Evolutionary conservation across 2,888 invertebrate species (phyloP).

Genomic region (Tetanocera ferruginea): DNA sequence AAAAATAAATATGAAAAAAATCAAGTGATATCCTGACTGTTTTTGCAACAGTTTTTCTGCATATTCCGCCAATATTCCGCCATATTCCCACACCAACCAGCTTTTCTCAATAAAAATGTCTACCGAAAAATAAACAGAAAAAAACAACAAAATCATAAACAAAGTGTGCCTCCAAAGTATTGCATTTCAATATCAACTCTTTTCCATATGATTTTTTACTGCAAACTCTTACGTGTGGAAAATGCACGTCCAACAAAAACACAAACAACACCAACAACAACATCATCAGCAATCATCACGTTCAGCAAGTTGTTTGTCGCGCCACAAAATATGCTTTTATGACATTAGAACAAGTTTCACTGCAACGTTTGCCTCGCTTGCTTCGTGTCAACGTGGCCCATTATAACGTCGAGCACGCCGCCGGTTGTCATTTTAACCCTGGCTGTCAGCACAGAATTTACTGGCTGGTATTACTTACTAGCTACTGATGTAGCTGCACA

Average conservation of each 20-base stretch:
- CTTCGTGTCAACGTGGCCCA: conserved; percentile 5
- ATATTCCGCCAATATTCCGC: no score
- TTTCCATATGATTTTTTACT: neutral
- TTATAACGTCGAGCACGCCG: conserved; percentile 48
- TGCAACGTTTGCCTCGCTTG: neutral
- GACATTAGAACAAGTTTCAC: conserved; percentile 40
- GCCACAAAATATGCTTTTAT: conserved; percentile 60
- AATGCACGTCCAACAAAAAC: neutral
- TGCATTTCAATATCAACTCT: neutral
- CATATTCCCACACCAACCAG: no score
- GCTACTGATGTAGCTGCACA: no score
- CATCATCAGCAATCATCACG: neutral
- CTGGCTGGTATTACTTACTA: neutral
- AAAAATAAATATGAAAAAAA: no score
- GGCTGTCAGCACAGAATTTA: conserved; percentile 54
- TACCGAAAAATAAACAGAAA: neutral
- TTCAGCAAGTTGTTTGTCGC: conserved; percentile 56
- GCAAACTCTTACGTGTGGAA: conserved; percentile 9
- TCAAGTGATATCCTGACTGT: no score
- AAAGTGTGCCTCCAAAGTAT: neutral
- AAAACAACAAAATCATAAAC: neutral
- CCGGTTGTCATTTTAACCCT: conserved; percentile 63
- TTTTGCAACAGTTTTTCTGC: no score
- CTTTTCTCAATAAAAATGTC: no score
- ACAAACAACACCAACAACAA: neutral